A percentile compares a stretch with the other conserved stretches of the same genome.
Evolutionary conservation across 2,888 invertebrate species (phyloP).

Genomic region (Nebria salina): DNA sequence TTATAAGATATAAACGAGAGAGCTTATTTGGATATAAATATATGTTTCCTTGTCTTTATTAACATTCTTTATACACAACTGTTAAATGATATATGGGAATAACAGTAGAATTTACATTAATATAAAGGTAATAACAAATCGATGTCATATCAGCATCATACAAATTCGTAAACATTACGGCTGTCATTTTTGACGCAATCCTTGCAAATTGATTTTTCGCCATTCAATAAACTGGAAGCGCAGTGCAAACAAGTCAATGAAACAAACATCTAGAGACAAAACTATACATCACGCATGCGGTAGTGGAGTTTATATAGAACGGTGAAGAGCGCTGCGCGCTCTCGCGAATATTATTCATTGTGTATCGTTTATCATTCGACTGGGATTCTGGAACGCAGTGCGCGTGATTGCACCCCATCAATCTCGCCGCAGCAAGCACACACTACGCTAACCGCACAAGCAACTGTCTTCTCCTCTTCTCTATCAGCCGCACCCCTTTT

Average conservation of each 20-base stretch:
- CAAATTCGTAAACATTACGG: not conserved
- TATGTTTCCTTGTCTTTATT: too few species aligned
- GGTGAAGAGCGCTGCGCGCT: constrained; percentile 5
- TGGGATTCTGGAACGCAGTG: constrained; percentile 41
- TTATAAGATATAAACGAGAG: too few species aligned
- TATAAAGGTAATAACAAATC: not conserved
- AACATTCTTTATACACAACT: too few species aligned
- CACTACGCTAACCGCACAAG: constrained; percentile 1
- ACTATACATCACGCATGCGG: constrained; percentile 35
- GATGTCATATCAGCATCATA: not conserved
- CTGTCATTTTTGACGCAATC: not conserved
- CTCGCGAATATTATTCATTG: constrained; percentile 42
- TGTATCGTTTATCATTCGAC: constrained; percentile 44
- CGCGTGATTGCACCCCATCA: constrained; percentile 45
- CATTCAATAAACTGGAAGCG: not conserved
- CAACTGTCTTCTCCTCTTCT: constrained; percentile 4
- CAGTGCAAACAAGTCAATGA: constrained; percentile 43
- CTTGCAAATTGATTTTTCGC: not conserved
- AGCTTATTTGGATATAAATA: too few species aligned
- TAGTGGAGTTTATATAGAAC: constrained; percentile 21
- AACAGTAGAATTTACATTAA: not conserved
- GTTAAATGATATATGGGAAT: not conserved
- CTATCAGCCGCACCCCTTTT: not conserved
- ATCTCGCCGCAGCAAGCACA: constrained; percentile 24
- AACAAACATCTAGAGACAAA: constrained; percentile 36